phyloP scores from a whole-genome alignment of 1,140 invertebrate genomes.

The Papilio xuthus region DNA sequence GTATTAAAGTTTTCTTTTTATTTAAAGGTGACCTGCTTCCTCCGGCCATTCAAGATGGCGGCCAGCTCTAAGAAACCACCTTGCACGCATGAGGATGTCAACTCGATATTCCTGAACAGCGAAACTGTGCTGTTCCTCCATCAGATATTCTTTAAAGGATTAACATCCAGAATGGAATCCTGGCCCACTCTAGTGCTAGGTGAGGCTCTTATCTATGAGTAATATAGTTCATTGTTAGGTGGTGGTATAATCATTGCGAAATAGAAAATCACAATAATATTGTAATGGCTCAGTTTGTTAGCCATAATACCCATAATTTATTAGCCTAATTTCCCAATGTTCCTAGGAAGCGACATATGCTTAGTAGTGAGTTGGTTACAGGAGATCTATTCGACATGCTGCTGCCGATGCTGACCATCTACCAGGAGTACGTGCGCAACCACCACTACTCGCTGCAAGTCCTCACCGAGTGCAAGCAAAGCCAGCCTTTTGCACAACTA shows the following conservation, averaged over 20 bases:
- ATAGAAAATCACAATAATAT: no score
- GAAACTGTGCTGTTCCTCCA: constrained; percentile 97
- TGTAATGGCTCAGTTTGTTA: no score
- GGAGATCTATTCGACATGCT: constrained; percentile 97
- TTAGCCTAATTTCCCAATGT: no score
- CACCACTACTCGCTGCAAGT: constrained; percentile 98
- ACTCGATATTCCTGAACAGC: constrained; percentile 97
- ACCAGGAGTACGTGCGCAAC: constrained; percentile 97
- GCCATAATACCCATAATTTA: no score
- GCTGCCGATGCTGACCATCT: constrained; percentile 96
- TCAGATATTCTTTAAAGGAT: constrained; percentile 97
- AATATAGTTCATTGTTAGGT: no score
- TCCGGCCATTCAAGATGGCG: constrained; percentile 96
- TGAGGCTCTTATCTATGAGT: constrained; percentile 68
- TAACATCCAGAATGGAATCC: constrained; percentile 94
- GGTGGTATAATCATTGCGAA: no score
- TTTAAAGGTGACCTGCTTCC: constrained; percentile 92
- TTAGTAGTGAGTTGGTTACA: constrained; percentile 70
- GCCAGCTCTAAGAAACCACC: constrained; percentile 96
- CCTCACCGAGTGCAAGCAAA: constrained; percentile 95
- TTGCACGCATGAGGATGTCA: constrained; percentile 96
- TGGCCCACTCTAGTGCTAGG: constrained; percentile 96
- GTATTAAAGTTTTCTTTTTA: constrained; percentile 8
- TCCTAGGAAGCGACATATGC: constrained; percentile 33
- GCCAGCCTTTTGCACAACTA: constrained; percentile 90